Conservation (phyloP, 2,888 invertebrate genomes). For the Acanthosoma haemorrhoidale region DNA sequence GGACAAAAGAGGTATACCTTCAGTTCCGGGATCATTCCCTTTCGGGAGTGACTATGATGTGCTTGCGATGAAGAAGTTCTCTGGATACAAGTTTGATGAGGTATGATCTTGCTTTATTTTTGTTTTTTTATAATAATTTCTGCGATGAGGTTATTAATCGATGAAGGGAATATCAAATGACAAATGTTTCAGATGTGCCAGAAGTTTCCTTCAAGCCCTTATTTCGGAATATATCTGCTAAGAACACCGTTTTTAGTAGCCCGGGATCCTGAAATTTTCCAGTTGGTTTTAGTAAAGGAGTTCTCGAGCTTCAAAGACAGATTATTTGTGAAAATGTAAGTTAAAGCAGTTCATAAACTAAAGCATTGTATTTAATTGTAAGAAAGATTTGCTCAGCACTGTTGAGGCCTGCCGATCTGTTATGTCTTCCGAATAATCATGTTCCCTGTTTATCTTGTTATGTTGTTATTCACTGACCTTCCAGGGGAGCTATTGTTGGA, state of each 20-base stretch:
- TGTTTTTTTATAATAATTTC: too few relatives aligned
- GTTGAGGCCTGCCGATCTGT: too few relatives aligned
- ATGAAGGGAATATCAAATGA: neutral
- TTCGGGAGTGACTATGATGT: slow-evolving; percentile 52
- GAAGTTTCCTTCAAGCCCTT: neutral
- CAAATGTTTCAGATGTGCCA: neutral
- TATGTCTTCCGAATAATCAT: too few relatives aligned
- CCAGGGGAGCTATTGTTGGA: too few relatives aligned
- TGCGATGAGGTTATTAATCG: too few relatives aligned
- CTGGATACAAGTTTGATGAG: neutral
- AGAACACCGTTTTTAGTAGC: neutral
- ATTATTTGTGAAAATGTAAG: neutral
- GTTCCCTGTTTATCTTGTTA: too few relatives aligned
- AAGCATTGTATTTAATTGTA: too few relatives aligned
- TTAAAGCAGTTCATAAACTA: too few relatives aligned
- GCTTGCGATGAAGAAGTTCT: neutral
- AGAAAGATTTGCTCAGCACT: too few relatives aligned
- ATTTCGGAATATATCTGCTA: neutral
- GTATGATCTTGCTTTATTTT: too few relatives aligned
- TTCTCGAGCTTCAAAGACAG: slow-evolving; percentile 15
- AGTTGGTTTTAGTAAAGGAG: slow-evolving; percentile 13
- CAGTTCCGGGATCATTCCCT: slow-evolving; percentile 54
- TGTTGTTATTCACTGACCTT: too few relatives aligned
- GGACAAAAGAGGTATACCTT: slow-evolving; percentile 54
- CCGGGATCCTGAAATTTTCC: slow-evolving; percentile 15